These are phyloP conservation scores for Chunga burmeisteri DNA, from an alignment of 2,113 vertebrate species.

Conservation along the genomic window DNA sequence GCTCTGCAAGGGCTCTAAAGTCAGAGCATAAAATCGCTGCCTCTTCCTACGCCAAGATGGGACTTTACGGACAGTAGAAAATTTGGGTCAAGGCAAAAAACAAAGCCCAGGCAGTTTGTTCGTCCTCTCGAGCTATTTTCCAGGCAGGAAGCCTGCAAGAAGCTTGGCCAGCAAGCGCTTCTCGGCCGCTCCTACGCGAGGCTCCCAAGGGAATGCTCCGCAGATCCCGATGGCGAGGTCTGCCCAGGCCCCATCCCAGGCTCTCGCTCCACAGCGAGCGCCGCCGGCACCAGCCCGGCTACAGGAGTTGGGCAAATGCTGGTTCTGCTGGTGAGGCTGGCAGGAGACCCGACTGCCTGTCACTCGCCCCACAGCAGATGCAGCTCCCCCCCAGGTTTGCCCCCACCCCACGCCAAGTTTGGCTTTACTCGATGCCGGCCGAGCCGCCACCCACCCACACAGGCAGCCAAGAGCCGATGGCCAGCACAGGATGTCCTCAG, in stretches of 20 bases:
- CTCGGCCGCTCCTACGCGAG: not conserved
- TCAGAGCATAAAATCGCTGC: not conserved
- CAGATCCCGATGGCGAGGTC: not conserved
- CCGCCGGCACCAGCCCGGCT: not conserved
- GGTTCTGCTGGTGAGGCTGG: not conserved
- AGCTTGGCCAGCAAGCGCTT: not conserved
- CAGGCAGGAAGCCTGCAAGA: not conserved
- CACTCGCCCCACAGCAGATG: fast-evolving
- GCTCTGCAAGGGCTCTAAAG: not conserved
- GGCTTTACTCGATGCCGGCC: too few species aligned
- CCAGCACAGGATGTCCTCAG: not conserved
- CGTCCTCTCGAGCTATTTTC: not conserved
- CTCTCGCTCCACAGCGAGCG: too few species aligned
- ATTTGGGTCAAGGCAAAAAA: not conserved
- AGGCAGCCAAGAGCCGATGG: not conserved
- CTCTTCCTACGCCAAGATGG: fast-evolving
- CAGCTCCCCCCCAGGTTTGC: too few species aligned
- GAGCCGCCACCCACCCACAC: too few species aligned
- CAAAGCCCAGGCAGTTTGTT: not conserved
- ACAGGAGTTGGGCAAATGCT: not conserved
- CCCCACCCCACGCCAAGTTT: too few species aligned
- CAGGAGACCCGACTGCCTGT: not conserved
- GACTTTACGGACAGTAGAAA: not conserved
- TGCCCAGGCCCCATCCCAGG: not conserved
- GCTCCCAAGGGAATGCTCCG: not conserved